phyloP scores from a whole-genome alignment of 2,888 invertebrate genomes.

The Pristionchus mayeri region DNA sequence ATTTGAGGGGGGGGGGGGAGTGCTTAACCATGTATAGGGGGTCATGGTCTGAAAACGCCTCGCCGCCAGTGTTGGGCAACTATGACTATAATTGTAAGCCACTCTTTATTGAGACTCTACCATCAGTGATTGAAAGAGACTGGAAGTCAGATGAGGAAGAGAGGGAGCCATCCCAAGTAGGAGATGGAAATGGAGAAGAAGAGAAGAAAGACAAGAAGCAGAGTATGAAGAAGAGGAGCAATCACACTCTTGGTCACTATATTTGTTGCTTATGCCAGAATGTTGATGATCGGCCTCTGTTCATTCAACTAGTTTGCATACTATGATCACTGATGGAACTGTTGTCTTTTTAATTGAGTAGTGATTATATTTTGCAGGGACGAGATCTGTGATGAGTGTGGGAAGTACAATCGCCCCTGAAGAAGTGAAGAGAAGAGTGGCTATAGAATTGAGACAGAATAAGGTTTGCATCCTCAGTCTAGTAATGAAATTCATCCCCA shows the following conservation, averaged over 20 bases:
- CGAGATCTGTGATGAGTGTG: constrained; percentile 49
- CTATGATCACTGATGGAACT: constrained; percentile 53
- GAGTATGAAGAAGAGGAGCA: background rate
- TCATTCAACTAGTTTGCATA: background rate
- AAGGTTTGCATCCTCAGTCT: constrained; percentile 54
- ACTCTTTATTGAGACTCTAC: no score
- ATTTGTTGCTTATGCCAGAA: background rate
- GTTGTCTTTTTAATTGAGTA: constrained; percentile 33
- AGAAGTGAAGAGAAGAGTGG: constrained; percentile 69
- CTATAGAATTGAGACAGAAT: constrained; percentile 64
- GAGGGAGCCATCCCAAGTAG: background rate
- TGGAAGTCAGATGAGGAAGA: constrained; percentile 6
- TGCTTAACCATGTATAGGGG: no score
- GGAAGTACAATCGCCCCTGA: constrained; percentile 66
- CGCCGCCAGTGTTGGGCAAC: no score
- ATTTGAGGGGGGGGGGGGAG: no score
- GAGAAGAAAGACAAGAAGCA: background rate
- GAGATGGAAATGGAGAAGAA: constrained; percentile 9
- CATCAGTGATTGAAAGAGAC: background rate
- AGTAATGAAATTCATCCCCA: background rate
- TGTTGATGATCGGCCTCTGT: background rate
- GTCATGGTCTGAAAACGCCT: no score
- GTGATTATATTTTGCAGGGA: background rate
- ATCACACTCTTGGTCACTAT: constrained; percentile 8
- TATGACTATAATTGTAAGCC: no score